These are phyloP conservation scores for Hofmannophila pseudospretella DNA, from an alignment of 2,888 invertebrate species.

Conservation along the genomic window DNA sequence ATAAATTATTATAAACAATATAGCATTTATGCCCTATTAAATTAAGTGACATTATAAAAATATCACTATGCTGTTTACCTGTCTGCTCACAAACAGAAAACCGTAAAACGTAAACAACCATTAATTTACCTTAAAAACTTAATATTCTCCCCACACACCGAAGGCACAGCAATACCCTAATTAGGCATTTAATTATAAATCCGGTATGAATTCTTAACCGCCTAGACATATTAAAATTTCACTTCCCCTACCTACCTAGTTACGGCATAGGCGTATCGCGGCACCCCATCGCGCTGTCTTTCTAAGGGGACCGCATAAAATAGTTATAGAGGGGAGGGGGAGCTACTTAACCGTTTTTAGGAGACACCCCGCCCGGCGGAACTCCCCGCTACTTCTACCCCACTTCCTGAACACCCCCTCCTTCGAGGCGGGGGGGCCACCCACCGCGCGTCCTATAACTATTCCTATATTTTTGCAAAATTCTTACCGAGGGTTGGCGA, in stretches of 20 bases:
- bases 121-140: constrained; percentile 33
- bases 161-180: constrained; percentile 63
- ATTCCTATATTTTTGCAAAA: constrained; percentile 73
- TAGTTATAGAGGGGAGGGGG: constrained; percentile 74
- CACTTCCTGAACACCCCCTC: constrained; percentile 64
- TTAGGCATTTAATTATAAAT: constrained; percentile 75
- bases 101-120: constrained; percentile 21
- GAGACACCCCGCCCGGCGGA: constrained; percentile 70
- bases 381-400: constrained; percentile 65
- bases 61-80: too few species aligned
- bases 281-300: constrained; percentile 74
- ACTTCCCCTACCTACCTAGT: constrained; percentile 61
- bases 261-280: constrained; percentile 60
- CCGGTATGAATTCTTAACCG: constrained; percentile 73
- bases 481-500: constrained; percentile 71
- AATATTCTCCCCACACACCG: constrained; percentile 47
- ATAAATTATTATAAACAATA: too few species aligned
- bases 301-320: constrained; percentile 77
- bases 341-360: constrained; percentile 78
- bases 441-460: constrained; percentile 56
- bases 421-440: constrained; percentile 33
- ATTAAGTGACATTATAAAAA: too few species aligned
- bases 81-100: too few species aligned
- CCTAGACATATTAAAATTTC: constrained; percentile 74
- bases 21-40: too few species aligned